Evolutionary conservation across 2,113 vertebrate species (phyloP), one percentile per base, ranked within the genome.

Genomic region (Sorex araneus): DNA sequence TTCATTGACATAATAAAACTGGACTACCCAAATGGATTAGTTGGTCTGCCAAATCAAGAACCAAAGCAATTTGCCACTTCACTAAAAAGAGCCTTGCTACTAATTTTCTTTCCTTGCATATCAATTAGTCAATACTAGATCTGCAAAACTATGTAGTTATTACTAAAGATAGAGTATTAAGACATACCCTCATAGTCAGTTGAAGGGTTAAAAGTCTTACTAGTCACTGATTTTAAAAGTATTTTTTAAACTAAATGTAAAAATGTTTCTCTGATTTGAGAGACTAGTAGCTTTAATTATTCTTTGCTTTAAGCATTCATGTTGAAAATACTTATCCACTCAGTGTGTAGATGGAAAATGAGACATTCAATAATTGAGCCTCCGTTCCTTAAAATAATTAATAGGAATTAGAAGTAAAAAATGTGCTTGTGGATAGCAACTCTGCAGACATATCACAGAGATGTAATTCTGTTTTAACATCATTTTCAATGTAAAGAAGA

Each of bases 101-200:
- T 36, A 27, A 36, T 86, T 76, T 75, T 18, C 32, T 93, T 70
- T 89, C 66, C 81, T 85, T 2, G n/a, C 43, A 2, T 54, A 11
- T 85, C 15, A 36, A 9, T 34, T 69, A 18, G 36, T 69, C 71
- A 74, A 64, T 30, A 5, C 0, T 43, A 50, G 2, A 13, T 79
- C 88, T 84, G 73, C 78, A 91, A 83, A 93, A 21, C 36, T 70
- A 75, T 28, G 19, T 40, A 57, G 27, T 36, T 70, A 63, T 57
- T 64, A 34, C 9, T 21, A 10, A 70, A 45, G 12, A 50, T 34
- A 27, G 63, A 40, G 4, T 16, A 34, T 0, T n/a, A 13, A 36
- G 27, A 69, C 6, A 74, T 8, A 4, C 4, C 28, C 50, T 57
- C 34, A 60, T 2, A 81, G 28, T 6, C 40, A 32, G 1, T 6